Evolutionary conservation across 2,113 vertebrate species (phyloP).

Genomic region (Telmatochromis sp.): DNA sequence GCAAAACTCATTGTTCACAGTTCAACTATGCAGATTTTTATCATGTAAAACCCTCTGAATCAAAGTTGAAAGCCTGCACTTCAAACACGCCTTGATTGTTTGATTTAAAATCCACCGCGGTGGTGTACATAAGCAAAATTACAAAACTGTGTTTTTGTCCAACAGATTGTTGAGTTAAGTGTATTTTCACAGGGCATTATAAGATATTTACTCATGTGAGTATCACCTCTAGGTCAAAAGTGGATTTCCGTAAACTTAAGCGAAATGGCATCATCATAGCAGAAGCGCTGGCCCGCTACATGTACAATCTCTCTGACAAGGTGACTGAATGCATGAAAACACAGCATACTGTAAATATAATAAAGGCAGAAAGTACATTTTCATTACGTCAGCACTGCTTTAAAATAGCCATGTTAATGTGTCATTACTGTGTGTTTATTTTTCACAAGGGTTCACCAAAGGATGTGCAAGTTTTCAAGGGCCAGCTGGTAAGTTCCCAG

Average conservation of each 20-base stretch:
- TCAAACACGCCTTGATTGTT: background rate
- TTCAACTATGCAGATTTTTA: background rate
- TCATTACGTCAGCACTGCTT: background rate
- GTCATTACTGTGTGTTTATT: background rate
- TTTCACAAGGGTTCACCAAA: conserved; percentile 57
- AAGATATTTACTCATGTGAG: background rate
- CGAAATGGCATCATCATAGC: conserved; percentile 69
- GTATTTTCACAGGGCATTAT: background rate
- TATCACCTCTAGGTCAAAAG: conserved; percentile 48
- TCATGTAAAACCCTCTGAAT: background rate
- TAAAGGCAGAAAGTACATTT: background rate
- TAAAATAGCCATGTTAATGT: background rate
- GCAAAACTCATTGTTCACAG: background rate
- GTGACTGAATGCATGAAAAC: conserved; percentile 21
- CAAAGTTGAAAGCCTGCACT: background rate
- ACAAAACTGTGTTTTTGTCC: background rate
- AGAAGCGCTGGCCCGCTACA: conserved; percentile 65
- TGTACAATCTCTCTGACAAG: conserved; percentile 74
- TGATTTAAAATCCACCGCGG: rapidly evolving
- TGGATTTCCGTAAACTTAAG: conserved; percentile 70
- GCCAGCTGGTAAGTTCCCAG: conserved; percentile 60
- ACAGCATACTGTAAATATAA: background rate
- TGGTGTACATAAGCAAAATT: background rate
- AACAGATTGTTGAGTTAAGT: background rate
- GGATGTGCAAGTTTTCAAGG: conserved; percentile 69